Base-by-base conservation (phyloP, 2,888 invertebrate species). In the Thera britannica region DNA sequence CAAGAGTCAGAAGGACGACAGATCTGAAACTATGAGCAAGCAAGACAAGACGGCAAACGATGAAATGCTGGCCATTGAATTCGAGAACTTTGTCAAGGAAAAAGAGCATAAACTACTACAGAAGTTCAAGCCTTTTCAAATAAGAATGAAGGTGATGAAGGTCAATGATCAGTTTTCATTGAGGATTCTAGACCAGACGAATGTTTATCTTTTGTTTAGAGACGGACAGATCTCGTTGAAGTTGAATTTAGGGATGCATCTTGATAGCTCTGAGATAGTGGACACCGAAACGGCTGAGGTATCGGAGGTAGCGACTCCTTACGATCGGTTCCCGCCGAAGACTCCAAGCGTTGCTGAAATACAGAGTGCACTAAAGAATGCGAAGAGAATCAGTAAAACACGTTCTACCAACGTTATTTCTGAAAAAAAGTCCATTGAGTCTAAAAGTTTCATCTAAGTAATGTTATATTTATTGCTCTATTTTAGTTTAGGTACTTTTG, bases 181-280 rank as follows among this genome's bases (percentile, higher is more conserved):
- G 7, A 83, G 79, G 66, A 76, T 90, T 2, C 56, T 86, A 0
- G 82, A 85, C 66, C 90, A 90, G 63, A 68, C 83, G 0, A 83
- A 81, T 48, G 82, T 90, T n/a, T 72, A 80, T 48, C 65, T 90
- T 7, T 8, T 77, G 2, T 90, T 83, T 70, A 78, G 83, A 65
- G 80, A 82, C 44, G 82, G 81, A 0, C 51, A 68, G 2, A 72
- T 70, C 0, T 76, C 67, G 35, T 48, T 87, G 0, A 89, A 85
- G 62, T 57, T 88, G 8, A 83, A 88, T 70, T 70, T 79, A 79
- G 94, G 86, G 73, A 90, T 86, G 93, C 78, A 62, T 75, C 83
- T 88, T 79, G 86, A 80, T 75, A 92, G 76, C 82, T 86, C 82
- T 81, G 93, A 82, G 82, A 92, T 81, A 79, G 83, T 79, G 76